Base-by-base conservation (phyloP, 2,797 vertebrate species). In the Falco peregrinus region DNA sequence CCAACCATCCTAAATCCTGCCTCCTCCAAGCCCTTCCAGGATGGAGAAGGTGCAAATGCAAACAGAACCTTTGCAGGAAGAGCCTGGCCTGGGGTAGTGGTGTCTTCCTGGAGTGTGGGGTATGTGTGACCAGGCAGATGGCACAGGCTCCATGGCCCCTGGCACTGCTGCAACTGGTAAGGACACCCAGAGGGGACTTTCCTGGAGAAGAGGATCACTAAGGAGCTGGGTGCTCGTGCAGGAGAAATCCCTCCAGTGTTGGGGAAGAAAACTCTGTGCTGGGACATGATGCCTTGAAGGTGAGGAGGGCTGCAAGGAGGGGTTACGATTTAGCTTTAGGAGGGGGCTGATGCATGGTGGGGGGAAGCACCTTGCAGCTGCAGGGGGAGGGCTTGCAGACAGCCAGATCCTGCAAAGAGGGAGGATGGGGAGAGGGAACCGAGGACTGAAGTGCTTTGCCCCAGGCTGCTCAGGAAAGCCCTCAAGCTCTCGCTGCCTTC, bases 401-500 rank as follows among this genome's bases (percentile, higher is more conserved):
- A 20, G 35, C 47, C 28, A 22, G 9, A 33, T 33, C 51, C 56
- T 63, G 39, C 4, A 4, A 47, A 83, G 25, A 25, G 39, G 8
- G 29, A 65, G 19, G 31, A 54, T 17, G 13, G 28, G 33, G 29
- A 26, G 53, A 47, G 25, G 43, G 16, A 47, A 33, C 1, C 6
- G 45, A 60, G 51, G 16, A 45, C 45, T 65, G 39, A 35, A 75
- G 57, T 47, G 39, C 31, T 43, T 56, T 68, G n/a, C 9, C 14
- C 22, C 53, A 16, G 28, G 24, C 50, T 28, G 33, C 13, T 61
- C 24, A 25, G 41, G 41, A 31, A 35, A 50, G 20, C 29, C 28
- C 41, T 61, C 0, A 2, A 15, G 29, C 25, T 41, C 15, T 19
- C 0, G 0, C n/a, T 28, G 50, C 56, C 25, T 35, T 80, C 2